phyloP scores from a whole-genome alignment of 2,113 vertebrate species.

The Capra hircus region DNA sequence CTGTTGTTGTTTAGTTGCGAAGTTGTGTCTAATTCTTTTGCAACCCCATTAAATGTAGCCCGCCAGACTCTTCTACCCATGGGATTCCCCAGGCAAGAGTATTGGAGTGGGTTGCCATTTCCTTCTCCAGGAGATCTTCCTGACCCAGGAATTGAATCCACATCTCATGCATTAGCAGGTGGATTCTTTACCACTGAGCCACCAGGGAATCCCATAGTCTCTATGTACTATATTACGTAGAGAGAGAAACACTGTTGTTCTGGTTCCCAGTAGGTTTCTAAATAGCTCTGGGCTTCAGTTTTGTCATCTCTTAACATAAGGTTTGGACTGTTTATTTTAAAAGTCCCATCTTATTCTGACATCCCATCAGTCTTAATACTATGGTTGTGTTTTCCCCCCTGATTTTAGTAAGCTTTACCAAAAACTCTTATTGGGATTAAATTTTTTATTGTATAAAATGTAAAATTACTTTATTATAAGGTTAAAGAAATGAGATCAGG shows the following conservation, averaged over 20 bases:
- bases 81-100: not conserved
- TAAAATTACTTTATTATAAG: not conserved
- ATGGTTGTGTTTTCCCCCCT: not conserved
- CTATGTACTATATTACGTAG: not conserved
- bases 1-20: not conserved
- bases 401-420: not conserved
- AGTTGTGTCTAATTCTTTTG: not conserved
- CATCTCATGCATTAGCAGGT: not conserved
- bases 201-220: not conserved
- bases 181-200: not conserved
- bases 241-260: not conserved
- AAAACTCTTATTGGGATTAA: not conserved
- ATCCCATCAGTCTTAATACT: not conserved
- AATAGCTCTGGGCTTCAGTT: not conserved
- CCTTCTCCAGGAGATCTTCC: not conserved
- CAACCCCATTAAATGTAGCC: not conserved
- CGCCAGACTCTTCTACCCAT: not conserved
- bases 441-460: not conserved
- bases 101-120: not conserved
- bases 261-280: not conserved
- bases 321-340: not conserved
- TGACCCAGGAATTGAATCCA: not conserved
- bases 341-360: not conserved
- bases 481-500: not conserved
- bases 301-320: not conserved